Evolutionary conservation across 2,113 vertebrate genomes (phyloP), one percentile per base, ranked within the genome.

Genomic region (Syngnathus scovelli): DNA sequence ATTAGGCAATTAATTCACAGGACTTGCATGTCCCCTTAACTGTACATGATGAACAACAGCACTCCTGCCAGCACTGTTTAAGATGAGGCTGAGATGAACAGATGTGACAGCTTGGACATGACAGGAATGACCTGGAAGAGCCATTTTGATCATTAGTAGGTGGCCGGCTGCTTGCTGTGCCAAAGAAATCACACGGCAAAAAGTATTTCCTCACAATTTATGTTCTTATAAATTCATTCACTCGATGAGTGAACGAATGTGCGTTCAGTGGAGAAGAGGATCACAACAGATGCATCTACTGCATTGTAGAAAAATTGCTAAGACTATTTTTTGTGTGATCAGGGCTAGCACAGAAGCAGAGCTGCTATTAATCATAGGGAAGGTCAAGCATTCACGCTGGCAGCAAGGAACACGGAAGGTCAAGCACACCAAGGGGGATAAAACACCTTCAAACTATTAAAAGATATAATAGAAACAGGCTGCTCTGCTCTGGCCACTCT

Each of bases 281-380:
- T 52, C 4, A 21, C n/a, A 68, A 72, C 70, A 49, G 41, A 62
- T 73, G 66, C 73, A 39, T 72, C 55, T 70, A 64, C 67, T 72
- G 67, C 64, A 48, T 16, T 7, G 13, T 43, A 19, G 13, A 23
- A 38, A 41, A 2, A 9, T 52, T 55, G 72, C 36, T 0, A 36
- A 56, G 64, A 63, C 58, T 0, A 56, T 78, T 78, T 16, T 58
- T 36, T 15, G 6, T 58, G 36, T 65, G 67, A 62, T 7, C 0
- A n/a, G 52, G 69, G 74, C 74, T 68, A 74, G 69, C 60, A 21
- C 52, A 33, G 37, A 66, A 81, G 62, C 41, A 37, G 68, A 66
- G 68, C 55, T 71, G 71, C 66, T 78, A 78, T 83, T 78, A 85
- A 86, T 87, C 80, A 83, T n/a, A 55, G 62, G 33, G 71, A 77